A percentile compares a stretch with the other conserved stretches of the same genome.
These are phyloP conservation scores for Phalacrocorax pelagicus DNA, from an alignment of 2,113 vertebrate genomes.

Conservation along the genomic window DNA sequence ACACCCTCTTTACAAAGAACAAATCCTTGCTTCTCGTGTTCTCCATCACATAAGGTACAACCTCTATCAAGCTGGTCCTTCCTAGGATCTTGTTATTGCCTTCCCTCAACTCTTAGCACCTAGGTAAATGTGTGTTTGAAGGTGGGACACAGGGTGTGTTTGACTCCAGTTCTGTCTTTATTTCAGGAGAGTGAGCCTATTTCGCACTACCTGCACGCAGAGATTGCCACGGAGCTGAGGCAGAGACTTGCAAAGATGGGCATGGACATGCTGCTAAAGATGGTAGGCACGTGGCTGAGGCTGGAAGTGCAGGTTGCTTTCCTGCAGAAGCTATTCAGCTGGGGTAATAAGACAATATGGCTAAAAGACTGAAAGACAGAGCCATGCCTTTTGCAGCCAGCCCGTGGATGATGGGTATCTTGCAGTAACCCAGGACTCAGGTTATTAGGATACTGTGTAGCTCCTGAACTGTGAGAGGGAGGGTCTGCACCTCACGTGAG, in stretches of 20 bases:
- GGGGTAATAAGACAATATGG: background rate
- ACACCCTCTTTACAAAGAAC: background rate
- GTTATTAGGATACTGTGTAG: background rate
- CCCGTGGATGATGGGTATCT: background rate
- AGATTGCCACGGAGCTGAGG: slow-evolving; percentile 77
- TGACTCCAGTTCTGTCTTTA: background rate
- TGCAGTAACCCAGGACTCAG: fast-evolving
- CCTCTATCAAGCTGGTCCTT: background rate
- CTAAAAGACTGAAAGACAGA: background rate
- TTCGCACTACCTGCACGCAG: slow-evolving; percentile 80
- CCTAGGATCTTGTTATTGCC: background rate
- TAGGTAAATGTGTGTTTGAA: background rate
- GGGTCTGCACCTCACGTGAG: background rate
- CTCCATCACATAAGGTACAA: background rate
- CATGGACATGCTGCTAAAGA: slow-evolving; percentile 91
- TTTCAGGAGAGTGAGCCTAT: slow-evolving; percentile 91
- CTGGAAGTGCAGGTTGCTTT: background rate
- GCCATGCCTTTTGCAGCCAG: background rate
- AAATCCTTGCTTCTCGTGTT: background rate
- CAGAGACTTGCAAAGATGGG: slow-evolving; percentile 89
- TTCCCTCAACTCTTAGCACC: background rate
- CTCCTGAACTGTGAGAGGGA: background rate
- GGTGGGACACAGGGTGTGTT: background rate
- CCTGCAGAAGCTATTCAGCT: background rate
- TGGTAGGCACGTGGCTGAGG: slow-evolving; percentile 77